phyloP scores from a whole-genome alignment of 2,797 vertebrate species.

The Sebastolobus alascanus region DNA sequence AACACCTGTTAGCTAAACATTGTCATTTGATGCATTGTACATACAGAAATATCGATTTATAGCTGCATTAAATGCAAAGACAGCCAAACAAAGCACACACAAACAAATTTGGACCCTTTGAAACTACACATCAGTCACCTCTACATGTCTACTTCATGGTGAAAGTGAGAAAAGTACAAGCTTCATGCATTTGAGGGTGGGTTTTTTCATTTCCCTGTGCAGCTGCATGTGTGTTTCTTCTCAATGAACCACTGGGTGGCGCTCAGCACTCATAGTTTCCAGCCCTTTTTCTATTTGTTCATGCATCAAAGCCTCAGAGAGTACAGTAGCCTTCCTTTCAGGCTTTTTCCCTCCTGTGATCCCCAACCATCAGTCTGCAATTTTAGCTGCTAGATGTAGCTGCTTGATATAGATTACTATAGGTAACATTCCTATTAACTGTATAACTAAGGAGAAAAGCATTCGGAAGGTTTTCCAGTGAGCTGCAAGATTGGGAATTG shows the following conservation, averaged over 20 bases:
- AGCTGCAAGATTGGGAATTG: neutral
- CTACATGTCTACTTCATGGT: neutral
- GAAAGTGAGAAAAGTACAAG: neutral
- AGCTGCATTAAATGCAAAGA: neutral
- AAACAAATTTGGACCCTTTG: neutral
- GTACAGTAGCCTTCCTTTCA: slow-evolving; percentile 5
- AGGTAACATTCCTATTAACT: slow-evolving; percentile 19
- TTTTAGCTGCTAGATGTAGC: slow-evolving; percentile 8
- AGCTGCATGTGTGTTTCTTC: neutral
- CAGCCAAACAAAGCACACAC: neutral
- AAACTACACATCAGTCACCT: neutral
- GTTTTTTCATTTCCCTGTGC: neutral
- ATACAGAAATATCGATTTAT: neutral
- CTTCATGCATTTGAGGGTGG: neutral
- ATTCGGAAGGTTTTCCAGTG: slow-evolving; percentile 3
- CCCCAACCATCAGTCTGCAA: slow-evolving; percentile 16
- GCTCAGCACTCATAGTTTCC: slow-evolving; percentile 46
- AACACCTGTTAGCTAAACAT: too few species aligned
- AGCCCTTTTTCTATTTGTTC: neutral
- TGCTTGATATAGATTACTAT: neutral
- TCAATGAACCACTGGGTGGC: slow-evolving; percentile 63
- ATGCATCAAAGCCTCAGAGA: slow-evolving; percentile 14
- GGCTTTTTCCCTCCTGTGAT: slow-evolving; percentile 1
- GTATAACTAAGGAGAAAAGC: slow-evolving; percentile 4
- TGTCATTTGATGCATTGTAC: neutral